Base-by-base conservation (phyloP, 2,113 vertebrate genomes). In the Vanacampus margaritifer region DNA sequence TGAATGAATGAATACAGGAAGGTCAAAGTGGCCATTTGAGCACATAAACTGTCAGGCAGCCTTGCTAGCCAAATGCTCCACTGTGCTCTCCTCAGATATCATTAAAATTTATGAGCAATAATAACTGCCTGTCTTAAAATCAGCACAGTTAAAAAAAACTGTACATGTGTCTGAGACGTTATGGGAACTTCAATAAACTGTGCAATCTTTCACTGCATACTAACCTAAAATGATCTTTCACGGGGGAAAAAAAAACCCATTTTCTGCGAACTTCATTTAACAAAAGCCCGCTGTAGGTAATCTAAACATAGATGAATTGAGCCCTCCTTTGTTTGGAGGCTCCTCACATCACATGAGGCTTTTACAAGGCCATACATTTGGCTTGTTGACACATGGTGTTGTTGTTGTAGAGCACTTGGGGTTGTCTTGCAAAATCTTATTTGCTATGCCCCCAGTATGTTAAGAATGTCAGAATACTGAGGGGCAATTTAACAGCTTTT, bases 271-370 rank as follows among this genome's bases (percentile, higher is more conserved):
- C 37, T 9, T 24, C 64, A 32, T 65, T 58, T 61, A 35, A 53
- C 37, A 56, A 46, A 41, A 58, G 35, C 14, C 36, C 54, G 19
- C 21, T 35, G 56, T 68, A 58, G 35, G 74, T 62, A 70, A 71
- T 68, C 67, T 50, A 19, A 51, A 62, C 62, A 50, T 59, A 69
- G 67, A 77, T 70, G 64, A 80, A 77, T n/a, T 65, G 53, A 71
- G 13, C 24, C 41, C n/a, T 79, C 65, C 65, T 35, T 61, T 37
- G 70, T 56, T 67, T 73, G 68, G 67, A 67, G 60, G 48, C 19
- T 45, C 56, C 59, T 72, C 59, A 54, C 50, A 26, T 67, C 59
- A 32, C 24, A 28, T 26, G 46, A 39, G 51, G 4, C 7, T 51
- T 63, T 17, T 24, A 77, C 53, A n/a, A 24, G 58, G 59, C 26